Evolutionary conservation across 2,888 invertebrate genomes (phyloP).

Genomic region (Acheta domesticus): DNA sequence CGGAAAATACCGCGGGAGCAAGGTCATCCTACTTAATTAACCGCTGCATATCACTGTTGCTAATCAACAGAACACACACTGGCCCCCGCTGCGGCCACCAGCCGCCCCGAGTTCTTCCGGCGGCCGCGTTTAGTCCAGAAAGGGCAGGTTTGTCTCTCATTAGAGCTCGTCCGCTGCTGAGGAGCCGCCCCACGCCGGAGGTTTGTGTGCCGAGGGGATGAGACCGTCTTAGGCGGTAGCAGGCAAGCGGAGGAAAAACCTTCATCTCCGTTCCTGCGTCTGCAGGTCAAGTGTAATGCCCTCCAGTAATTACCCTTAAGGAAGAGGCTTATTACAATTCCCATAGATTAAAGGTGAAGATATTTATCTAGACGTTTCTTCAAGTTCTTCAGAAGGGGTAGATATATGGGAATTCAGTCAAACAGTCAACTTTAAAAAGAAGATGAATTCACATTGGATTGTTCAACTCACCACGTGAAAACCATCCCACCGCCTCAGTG

Average conservation of each 20-base stretch:
- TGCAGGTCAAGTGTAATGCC: not conserved
- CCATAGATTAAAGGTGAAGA: not conserved
- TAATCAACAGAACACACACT: slow-evolving; percentile 9
- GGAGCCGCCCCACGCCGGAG: not conserved
- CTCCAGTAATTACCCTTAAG: not conserved
- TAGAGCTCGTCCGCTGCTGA: not conserved
- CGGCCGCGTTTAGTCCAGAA: not conserved
- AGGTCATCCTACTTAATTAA: slow-evolving; percentile 18
- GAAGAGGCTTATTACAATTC: not conserved
- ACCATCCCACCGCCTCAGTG: not conserved
- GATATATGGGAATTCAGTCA: no score
- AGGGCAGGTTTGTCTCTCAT: not conserved
- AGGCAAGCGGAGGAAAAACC: not conserved
- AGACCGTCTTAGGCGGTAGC: not conserved
- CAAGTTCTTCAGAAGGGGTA: not conserved
- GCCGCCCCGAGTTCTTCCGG: not conserved
- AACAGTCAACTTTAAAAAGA: no score
- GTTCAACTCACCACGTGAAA: not conserved
- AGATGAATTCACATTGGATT: not conserved
- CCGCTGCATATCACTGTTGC: slow-evolving; percentile 18
- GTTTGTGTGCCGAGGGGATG: not conserved
- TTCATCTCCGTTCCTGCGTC: not conserved
- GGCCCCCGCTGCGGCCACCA: not conserved
- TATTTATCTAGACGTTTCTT: not conserved
- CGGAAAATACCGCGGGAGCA: not conserved